A percentile compares a stretch with the other conserved stretches of the same genome.
Conservation (phyloP, 2,888 invertebrate genomes). For the Leucophenga maculata region DNA sequence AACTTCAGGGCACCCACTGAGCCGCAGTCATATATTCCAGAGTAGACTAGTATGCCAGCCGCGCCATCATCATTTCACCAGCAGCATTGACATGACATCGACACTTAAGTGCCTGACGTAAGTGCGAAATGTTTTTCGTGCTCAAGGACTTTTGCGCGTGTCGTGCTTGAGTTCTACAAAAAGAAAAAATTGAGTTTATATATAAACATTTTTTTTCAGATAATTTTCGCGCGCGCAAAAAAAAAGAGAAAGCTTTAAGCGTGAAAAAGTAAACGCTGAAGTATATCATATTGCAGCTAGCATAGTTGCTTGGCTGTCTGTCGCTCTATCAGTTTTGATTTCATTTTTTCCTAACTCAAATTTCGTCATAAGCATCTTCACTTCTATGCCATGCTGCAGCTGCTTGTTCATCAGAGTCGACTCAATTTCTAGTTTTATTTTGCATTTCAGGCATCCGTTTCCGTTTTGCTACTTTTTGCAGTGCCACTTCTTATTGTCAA, state of each 20-base stretch:
- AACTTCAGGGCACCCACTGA: neutral
- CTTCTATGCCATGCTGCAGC: neutral
- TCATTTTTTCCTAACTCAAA: constrained; percentile 51
- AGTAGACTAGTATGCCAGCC: constrained; percentile 7
- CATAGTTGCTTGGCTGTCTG: constrained; percentile 44
- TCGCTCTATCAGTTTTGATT: constrained; percentile 42
- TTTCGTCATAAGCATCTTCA: constrained; percentile 14
- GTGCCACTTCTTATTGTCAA: constrained; percentile 17
- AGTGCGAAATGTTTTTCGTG: constrained; percentile 50
- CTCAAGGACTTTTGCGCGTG: constrained; percentile 55
- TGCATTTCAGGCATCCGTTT: neutral
- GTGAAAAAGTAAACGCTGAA: constrained; percentile 24
- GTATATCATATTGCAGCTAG: constrained; percentile 53
- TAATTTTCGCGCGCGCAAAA: constrained; percentile 37
- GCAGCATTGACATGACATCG: constrained; percentile 54
- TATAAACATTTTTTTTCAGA: constrained; percentile 1
- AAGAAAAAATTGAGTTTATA: no score
- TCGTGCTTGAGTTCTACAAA: constrained; percentile 1
- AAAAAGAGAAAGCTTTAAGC: constrained; percentile 39
- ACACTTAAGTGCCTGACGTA: constrained; percentile 54
- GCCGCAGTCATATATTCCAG: neutral
- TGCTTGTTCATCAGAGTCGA: constrained; percentile 9
- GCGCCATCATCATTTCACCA: neutral
- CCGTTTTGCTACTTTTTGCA: neutral
- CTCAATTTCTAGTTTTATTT: neutral